Evolutionary conservation across 2,113 vertebrate genomes (phyloP).

Genomic region (Tonatia bakeri): DNA sequence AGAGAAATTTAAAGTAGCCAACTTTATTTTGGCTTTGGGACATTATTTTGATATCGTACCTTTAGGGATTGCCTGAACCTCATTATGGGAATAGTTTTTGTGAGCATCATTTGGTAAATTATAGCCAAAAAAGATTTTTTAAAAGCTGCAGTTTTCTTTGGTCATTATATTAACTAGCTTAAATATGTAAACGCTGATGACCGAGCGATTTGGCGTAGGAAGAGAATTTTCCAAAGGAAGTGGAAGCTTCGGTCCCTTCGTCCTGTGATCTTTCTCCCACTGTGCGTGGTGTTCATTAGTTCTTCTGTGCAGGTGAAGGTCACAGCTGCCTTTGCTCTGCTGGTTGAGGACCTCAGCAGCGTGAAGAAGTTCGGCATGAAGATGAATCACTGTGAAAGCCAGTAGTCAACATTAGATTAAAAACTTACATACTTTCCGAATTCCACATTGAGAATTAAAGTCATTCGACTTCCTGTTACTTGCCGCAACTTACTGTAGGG

Average conservation of each 20-base stretch:
- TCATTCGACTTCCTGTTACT: neutral
- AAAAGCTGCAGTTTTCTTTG: neutral
- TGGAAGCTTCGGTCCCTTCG: neutral
- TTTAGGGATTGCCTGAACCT: neutral
- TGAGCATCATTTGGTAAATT: neutral
- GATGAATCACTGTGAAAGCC: neutral
- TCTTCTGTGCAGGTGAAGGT: neutral
- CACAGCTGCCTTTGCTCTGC: neutral
- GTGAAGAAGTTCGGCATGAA: neutral
- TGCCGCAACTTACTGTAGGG: neutral
- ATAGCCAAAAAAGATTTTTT: neutral
- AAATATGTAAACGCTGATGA: constrained; percentile 5
- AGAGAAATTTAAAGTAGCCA: neutral
- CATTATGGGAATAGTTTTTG: neutral
- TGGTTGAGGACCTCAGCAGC: neutral
- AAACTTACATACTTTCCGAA: neutral
- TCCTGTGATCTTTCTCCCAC: neutral
- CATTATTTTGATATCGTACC: neutral
- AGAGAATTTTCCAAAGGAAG: neutral
- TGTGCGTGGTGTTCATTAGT: neutral
- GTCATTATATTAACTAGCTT: neutral
- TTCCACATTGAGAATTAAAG: neutral
- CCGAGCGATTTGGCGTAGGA: neutral
- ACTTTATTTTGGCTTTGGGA: neutral
- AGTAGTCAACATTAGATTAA: neutral